Evolutionary conservation across 1,140 invertebrate genomes (phyloP).

Genomic region (Leptinotarsa lineolata): DNA sequence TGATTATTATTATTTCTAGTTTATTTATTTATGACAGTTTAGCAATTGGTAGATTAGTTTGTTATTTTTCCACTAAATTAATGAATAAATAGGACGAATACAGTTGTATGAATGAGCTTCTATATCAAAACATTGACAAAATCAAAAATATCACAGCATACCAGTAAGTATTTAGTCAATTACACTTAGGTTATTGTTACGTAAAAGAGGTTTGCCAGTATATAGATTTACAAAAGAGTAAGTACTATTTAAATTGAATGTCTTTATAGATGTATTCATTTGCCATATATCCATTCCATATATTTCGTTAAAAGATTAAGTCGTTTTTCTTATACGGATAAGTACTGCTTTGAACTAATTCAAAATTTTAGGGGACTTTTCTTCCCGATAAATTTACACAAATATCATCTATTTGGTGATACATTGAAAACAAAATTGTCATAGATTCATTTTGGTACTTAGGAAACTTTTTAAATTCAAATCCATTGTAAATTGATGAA

Average conservation of each 20-base stretch:
- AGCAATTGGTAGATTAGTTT: conserved; percentile 11
- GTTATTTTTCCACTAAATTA: conserved; percentile 14
- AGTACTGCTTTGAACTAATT: no score
- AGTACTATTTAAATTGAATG: background rate
- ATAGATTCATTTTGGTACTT: no score
- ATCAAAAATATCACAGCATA: background rate
- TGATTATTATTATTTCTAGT: conserved; percentile 15
- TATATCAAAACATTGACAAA: background rate
- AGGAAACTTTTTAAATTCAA: no score
- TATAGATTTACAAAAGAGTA: background rate
- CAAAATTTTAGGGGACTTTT: no score
- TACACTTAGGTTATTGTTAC: background rate
- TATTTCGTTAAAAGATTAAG: no score
- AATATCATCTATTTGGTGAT: no score
- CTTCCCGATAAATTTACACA: no score
- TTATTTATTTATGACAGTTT: conserved; percentile 15
- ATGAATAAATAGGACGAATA: conserved; percentile 7
- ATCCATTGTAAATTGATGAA: no score
- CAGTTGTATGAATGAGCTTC: background rate
- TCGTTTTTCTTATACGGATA: no score
- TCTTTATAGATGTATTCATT: background rate
- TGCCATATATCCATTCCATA: background rate
- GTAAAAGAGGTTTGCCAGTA: background rate
- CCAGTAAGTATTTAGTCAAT: background rate
- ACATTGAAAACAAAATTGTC: no score